Base-by-base conservation (phyloP, 2,113 vertebrate species). In the Pelobates fuscus region DNA sequence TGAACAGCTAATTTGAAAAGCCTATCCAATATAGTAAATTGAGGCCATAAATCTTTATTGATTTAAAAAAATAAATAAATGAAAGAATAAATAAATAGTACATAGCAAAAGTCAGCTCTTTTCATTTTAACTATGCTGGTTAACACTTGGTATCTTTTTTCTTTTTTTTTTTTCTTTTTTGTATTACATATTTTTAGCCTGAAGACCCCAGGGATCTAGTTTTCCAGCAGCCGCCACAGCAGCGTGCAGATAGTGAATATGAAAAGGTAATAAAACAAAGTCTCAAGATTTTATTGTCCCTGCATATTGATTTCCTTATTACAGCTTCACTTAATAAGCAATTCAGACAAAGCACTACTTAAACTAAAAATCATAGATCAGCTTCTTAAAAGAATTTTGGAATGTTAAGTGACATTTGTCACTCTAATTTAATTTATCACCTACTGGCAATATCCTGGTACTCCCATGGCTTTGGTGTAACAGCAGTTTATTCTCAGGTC, bases 241-340 rank as follows among this genome's bases (percentile, higher is more conserved):
- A 21, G 30, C 41, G 32, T n/a, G 20, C n/a, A n/a, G n/a, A 43
- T 32, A 43, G 20, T 11, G 62, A 62, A 20, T 64, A 64, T 43
- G n/a, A n/a, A 23, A 21, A 30, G 27, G 30, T 21, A 55, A 55
- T 55, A 20, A 14, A n/a, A 52, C 12, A 52, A 23, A 55, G 52
- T 1, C 1, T 20, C 17, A 17, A 5, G 52, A 8, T 55, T 55
- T 20, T 55, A 23, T 55, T 20, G 12, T 23, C 52, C 1, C 12
- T 3, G 44, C 44, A 18, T 64, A 23, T 64, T 64, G 30, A 41
- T 55, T 55, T 64, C 32, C 21, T 30, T 43, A 29, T 64, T 41
- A 11, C 62, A 64, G 62, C 30, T 64, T 64, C 32, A 64, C 62
- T 64, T 64, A 27, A 29, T 18, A 62, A 62, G 60, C 17, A 30